Evolutionary conservation across 2,797 vertebrate species (phyloP).

Genomic region (Meriones psammophilus): DNA sequence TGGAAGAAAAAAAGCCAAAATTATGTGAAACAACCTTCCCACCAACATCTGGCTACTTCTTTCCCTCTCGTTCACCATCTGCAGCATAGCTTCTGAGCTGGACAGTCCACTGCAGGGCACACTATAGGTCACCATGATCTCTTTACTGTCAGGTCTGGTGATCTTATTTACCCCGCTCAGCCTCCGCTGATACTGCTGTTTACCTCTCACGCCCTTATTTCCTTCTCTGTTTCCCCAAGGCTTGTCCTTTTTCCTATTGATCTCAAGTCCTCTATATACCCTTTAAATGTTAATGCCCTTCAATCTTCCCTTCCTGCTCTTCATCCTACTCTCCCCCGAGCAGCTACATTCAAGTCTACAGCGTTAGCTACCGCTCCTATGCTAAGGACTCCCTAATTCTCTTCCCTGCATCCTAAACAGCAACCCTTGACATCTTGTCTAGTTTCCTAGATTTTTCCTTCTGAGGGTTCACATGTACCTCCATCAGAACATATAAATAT

Average conservation of each 20-base stretch:
- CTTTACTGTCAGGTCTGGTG: neutral
- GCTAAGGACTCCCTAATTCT: neutral
- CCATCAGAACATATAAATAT: neutral
- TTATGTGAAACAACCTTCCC: neutral
- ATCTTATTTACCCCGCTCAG: neutral
- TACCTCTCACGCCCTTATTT: neutral
- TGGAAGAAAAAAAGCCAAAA: neutral
- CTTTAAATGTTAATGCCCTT: neutral
- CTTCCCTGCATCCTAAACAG: neutral
- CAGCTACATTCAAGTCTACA: neutral
- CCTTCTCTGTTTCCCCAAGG: neutral
- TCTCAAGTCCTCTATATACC: neutral
- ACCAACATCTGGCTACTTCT: neutral
- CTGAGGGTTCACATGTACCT: neutral
- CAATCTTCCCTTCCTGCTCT: neutral
- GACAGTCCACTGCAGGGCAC: neutral
- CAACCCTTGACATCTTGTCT: neutral
- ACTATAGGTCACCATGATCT: neutral
- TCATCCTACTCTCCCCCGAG: neutral
- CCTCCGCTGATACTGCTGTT: neutral
- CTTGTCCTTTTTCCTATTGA: neutral
- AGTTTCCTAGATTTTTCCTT: neutral
- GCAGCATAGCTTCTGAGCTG: neutral
- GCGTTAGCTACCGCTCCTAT: neutral
- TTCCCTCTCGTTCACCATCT: neutral